Base-by-base conservation (phyloP, 2,113 vertebrate genomes). In the Vanacampus margaritifer region DNA sequence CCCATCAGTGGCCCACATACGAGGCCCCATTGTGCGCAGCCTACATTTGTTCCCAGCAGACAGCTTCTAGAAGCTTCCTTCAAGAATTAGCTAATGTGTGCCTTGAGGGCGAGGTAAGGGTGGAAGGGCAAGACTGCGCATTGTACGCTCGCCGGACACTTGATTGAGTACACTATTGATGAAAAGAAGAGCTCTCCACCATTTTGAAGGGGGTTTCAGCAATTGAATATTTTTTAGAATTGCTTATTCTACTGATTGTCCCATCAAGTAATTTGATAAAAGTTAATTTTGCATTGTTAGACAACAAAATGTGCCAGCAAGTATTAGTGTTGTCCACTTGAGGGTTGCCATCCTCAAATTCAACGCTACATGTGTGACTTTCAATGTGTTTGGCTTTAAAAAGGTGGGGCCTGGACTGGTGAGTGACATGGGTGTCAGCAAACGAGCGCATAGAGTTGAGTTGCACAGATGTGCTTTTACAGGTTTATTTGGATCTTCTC, bases 11-110 rank as follows among this genome's bases (percentile, higher is more conserved):
- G 53, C 71, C 81, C 56, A 64, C 74, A 72, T 84, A 78, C 64
- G 69, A 50, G 46, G 59, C 78, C 80, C 82, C 80, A 75, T 84
- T 86, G 85, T 86, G 79, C 50, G 21, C 63, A 79, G 67, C 83
- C 81, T 74, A 80, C 64, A 87, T 84, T 76, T 48, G 74, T 46
- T 72, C 48, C 13, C 79, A 74, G 65, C 45, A 69, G 60, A 56
- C 63, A 72, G 57, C 72, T 67, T 65, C 39, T 59, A 23, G 36
- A 63, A 62, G 48, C 6, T 50, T 63, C 45, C 64, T 57, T 68
- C 17, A 58, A 64, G 35, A 59, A 63, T 48, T 64, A 63, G 60
- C 56, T 69, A 4, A 72, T 74, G 57, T 73, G 48, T 32, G 54
- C 23, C 50, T 62, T 21, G 36, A 24, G 17, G 59, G 51, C 14